phyloP scores from a whole-genome alignment of 35 echinoderm and acorn worm genomes.

The Chiridota heheva region DNA sequence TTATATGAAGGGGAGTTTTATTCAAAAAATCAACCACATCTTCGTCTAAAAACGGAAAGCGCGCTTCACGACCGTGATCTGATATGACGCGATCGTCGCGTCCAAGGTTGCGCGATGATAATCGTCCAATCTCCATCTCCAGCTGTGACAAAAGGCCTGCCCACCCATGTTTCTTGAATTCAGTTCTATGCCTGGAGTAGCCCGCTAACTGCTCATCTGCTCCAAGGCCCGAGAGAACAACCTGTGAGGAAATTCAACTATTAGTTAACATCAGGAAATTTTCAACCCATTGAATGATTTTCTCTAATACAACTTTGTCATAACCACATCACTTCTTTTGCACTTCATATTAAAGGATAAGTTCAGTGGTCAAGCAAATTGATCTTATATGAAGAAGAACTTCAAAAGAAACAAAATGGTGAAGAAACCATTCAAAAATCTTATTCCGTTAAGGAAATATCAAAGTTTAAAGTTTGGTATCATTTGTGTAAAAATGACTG shows the following conservation, averaged over 20 bases:
- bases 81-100: conserved; percentile 95
- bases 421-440: too few species aligned
- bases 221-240: conserved; percentile 87
- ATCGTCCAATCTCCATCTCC: conserved; percentile 82
- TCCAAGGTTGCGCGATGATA: conserved; percentile 80
- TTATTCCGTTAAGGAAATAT: too few species aligned
- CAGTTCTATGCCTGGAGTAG: conserved; percentile 88
- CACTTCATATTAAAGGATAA: too few species aligned
- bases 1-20: conserved; percentile 58
- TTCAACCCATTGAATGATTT: too few species aligned
- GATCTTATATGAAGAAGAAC: too few species aligned
- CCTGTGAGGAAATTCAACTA: conserved; percentile 47
- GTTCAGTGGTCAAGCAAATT: too few species aligned
- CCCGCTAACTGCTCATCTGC: conserved; percentile 99
- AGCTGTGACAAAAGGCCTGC: conserved; percentile 68
- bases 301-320: too few species aligned
- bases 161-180: conserved; percentile 85
- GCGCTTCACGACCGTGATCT: conserved; percentile 87
- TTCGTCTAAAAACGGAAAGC: conserved; percentile 88
- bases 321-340: too few species aligned
- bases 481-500: too few species aligned
- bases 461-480: too few species aligned
- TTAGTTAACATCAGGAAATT: too few species aligned
- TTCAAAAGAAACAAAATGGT: too few species aligned
- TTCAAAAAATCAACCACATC: conserved; percentile 80